These are phyloP conservation scores for Peromyscus attwateri DNA, from an alignment of 2,797 vertebrate genomes.

Conservation along the genomic window DNA sequence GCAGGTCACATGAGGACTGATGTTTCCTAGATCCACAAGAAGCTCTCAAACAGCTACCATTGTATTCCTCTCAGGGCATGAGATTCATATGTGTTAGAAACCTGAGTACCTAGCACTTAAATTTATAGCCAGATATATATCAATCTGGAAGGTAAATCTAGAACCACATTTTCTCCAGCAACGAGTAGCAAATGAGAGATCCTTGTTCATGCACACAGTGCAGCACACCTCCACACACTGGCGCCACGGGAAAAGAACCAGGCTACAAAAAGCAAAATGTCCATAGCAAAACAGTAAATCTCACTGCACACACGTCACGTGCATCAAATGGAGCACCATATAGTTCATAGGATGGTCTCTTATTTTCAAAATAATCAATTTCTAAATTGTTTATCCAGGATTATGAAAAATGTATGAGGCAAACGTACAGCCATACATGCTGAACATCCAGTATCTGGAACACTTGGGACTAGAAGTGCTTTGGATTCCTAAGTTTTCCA, in stretches of 20 bases:
- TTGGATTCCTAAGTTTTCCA: not conserved
- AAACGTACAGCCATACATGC: not conserved
- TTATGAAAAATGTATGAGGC: conserved; percentile 17
- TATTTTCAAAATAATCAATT: conserved; percentile 8
- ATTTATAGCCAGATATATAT: conserved; percentile 39
- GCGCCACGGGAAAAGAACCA: conserved; percentile 30
- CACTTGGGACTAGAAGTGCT: not conserved
- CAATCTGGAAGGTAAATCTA: conserved; percentile 50
- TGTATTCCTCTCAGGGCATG: not conserved
- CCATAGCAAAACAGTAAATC: conserved; percentile 50
- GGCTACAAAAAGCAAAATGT: not conserved
- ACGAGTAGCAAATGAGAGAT: conserved; percentile 52
- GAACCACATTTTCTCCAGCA: conserved; percentile 31
- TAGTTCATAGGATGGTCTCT: not conserved
- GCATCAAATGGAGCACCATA: not conserved
- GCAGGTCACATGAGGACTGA: not conserved
- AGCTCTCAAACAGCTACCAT: conserved; percentile 51
- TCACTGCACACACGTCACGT: not conserved
- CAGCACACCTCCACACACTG: not conserved
- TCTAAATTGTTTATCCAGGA: conserved; percentile 37
- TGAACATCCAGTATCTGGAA: not conserved
- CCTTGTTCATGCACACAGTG: not conserved
- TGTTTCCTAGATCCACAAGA: conserved; percentile 7
- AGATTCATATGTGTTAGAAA: conserved; percentile 46
- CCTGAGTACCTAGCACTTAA: not conserved